Base-by-base conservation (phyloP, 2,888 invertebrate genomes). In the Apotomis capreana region DNA sequence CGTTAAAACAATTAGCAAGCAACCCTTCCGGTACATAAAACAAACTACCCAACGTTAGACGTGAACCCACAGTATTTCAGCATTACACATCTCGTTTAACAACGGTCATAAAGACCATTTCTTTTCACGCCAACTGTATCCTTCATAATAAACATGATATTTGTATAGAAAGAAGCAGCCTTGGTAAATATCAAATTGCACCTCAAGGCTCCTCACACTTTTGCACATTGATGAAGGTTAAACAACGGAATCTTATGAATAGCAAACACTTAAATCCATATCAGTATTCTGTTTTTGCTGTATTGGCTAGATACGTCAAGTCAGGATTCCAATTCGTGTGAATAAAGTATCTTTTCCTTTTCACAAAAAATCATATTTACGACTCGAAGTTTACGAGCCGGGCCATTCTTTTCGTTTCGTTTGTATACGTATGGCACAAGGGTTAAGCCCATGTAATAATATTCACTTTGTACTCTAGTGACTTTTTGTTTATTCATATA, bases 301-400 rank as follows among this genome's bases (percentile, higher is more conserved):
- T 46, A 51, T 59, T 51, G 26, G 6, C 68, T 15, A 68, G 57
- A 58, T 51, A 26, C 40, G 37, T 59, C 51, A 58, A 58, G 67
- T 58, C 67, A 36, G 46, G 51, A 68, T 68, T 46, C 37, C 83
- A 83, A 84, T 81, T 77, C 80, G 78, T 76, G 78, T 77, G 79
- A 77, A 81, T 80, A 79, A 79, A 78, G 78, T 79, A 58, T 70
- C 46, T 78, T 83, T 81, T 87, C 83, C 86, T 84, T 83, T 78
- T 79, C 78, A 77, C 81, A 80, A 77, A 86, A 86, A 87, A 86
- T 88, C 88, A 89, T 89, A 89, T 89, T 89, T 89, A 89, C 87
- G 84, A 85, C 83, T 84, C 82, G 78, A 87, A 87, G 85, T 89
- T 90, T 89, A 89, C 86, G 89, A 87, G 84, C 79, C 81, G 82